phyloP scores from a whole-genome alignment of 2,113 vertebrate species.

The Rhinopomastus cyanomelas region DNA sequence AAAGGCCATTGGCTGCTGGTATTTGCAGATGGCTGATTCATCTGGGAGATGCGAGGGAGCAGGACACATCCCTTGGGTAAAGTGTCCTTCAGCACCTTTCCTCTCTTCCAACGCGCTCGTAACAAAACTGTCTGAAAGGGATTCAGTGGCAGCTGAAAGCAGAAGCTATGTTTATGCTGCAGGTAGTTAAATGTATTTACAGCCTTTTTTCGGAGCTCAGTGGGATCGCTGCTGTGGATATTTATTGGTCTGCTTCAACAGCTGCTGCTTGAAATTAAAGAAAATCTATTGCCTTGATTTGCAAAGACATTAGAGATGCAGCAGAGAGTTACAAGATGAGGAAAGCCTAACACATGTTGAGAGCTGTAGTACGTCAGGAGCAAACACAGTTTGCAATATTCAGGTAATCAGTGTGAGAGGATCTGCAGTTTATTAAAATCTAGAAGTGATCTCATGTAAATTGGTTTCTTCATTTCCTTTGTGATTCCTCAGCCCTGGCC shows the following conservation, averaged over 20 bases:
- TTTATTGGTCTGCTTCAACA: constrained; percentile 56
- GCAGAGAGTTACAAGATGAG: constrained; percentile 11
- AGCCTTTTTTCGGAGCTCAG: constrained; percentile 28
- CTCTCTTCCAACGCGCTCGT: not conserved
- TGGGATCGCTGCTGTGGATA: not conserved
- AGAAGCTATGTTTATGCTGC: constrained; percentile 51
- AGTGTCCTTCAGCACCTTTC: constrained; percentile 2
- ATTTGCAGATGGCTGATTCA: constrained; percentile 46
- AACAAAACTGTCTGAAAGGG: constrained; percentile 48
- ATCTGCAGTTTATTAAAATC: not conserved
- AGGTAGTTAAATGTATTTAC: constrained; percentile 64
- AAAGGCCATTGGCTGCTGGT: constrained; percentile 6
- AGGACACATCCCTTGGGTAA: not conserved
- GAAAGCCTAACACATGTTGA: not conserved
- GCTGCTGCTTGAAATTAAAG: constrained; percentile 60
- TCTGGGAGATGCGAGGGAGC: not conserved
- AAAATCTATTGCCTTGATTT: constrained; percentile 54
- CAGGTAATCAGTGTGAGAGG: not conserved
- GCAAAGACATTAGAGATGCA: constrained; percentile 31
- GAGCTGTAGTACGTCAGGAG: not conserved
- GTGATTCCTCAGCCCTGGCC: not conserved
- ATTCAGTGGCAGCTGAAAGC: constrained; percentile 18
- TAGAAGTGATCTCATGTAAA: not conserved
- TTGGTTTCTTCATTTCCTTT: not conserved
- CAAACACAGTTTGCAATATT: not conserved